Evolutionary conservation across 2,113 vertebrate species (phyloP).

Genomic region (Prochilodus magdalenae): DNA sequence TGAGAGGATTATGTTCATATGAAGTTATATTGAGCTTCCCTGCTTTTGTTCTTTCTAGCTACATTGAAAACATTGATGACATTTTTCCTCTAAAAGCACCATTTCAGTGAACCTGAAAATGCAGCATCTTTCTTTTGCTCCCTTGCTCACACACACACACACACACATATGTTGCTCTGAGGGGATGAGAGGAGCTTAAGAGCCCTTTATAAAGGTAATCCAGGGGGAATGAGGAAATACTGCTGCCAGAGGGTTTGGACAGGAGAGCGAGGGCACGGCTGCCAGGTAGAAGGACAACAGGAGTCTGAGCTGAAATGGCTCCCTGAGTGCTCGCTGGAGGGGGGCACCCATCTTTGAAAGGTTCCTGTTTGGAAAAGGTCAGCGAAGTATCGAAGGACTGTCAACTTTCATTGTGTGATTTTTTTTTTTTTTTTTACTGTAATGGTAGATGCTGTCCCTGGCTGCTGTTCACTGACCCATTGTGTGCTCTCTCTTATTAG

Average conservation of each 20-base stretch:
- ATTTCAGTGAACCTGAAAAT: constrained; percentile 27
- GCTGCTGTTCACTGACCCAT: neutral
- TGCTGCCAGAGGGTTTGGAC: constrained; percentile 31
- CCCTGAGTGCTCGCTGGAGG: constrained; percentile 33
- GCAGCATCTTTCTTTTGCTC: neutral
- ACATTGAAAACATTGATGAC: constrained; percentile 6
- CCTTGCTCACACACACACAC: neutral
- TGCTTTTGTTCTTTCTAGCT: neutral
- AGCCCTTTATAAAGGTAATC: constrained; percentile 43
- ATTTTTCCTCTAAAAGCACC: constrained; percentile 1
- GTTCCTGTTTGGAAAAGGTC: constrained; percentile 65
- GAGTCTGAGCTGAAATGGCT: constrained; percentile 38
- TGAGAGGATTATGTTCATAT: constrained; percentile 11
- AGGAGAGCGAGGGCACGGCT: constrained; percentile 22
- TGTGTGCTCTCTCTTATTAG: neutral
- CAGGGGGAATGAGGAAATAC: constrained; percentile 38
- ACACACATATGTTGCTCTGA: constrained; percentile 1
- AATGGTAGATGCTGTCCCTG: neutral
- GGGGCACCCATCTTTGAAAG: constrained; percentile 25
- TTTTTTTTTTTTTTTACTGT: constrained; percentile 30
- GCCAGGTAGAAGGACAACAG: constrained; percentile 26
- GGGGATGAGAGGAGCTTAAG: constrained; percentile 33
- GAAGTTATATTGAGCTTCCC: neutral
- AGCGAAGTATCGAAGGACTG: constrained; percentile 57
- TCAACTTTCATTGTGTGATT: constrained; percentile 63